Evolutionary conservation across 2,888 invertebrate species (phyloP).

Genomic region (Strigamia crassipes): DNA sequence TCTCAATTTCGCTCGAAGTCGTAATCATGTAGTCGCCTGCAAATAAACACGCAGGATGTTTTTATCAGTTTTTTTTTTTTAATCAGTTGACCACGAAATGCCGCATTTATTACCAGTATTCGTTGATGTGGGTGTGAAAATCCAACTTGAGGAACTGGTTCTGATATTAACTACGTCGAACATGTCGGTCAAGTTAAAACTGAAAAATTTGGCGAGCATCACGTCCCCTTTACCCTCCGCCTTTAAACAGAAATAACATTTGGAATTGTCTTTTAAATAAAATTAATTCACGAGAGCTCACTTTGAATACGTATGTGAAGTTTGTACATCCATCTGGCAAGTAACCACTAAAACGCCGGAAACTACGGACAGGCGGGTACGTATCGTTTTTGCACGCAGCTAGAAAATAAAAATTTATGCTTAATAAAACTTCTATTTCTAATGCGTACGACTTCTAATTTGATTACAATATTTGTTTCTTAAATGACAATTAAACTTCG

Average conservation of each 20-base stretch:
- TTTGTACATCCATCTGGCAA: neutral
- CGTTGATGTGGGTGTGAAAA: neutral
- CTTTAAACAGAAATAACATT: neutral
- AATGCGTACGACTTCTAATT: too few relatives aligned
- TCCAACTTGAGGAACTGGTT: neutral
- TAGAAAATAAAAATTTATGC: neutral
- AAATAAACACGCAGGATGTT: neutral
- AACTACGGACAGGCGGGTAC: neutral
- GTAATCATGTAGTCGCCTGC: neutral
- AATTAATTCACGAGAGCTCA: neutral
- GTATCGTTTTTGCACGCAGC: neutral
- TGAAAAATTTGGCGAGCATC: neutral
- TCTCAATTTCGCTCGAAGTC: neutral
- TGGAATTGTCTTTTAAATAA: too few relatives aligned
- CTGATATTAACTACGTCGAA: neutral
- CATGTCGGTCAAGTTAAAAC: neutral
- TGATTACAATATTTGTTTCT: too few relatives aligned
- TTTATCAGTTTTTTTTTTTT: too few relatives aligned
- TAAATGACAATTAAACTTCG: too few relatives aligned
- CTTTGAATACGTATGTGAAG: neutral
- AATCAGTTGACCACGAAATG: neutral
- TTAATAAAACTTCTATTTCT: too few relatives aligned
- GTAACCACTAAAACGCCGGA: neutral
- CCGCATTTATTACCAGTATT: neutral
- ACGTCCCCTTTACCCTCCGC: neutral